Evolutionary conservation across 1,140 invertebrate genomes (phyloP).

Genomic region (Cardiocondyla obscurior): DNA sequence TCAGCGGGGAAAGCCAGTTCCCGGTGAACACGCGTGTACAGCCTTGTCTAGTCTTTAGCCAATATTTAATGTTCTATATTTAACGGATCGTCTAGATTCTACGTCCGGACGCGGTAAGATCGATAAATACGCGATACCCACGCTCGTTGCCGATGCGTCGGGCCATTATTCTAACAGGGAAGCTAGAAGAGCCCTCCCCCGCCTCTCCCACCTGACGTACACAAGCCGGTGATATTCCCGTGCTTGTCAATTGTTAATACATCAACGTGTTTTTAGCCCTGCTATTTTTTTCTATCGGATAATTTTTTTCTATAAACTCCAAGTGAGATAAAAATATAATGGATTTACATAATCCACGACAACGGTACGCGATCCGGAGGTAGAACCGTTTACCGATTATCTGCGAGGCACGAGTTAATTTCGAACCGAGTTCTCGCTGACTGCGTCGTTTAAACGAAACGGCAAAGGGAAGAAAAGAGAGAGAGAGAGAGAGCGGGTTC

Average conservation of each 20-base stretch:
- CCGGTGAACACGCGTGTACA: constrained; percentile 31
- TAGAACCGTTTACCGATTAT: not conserved
- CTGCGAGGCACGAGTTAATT: not conserved
- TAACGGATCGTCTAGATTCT: constrained; percentile 47
- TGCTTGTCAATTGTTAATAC: constrained; percentile 1
- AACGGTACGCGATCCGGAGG: not conserved
- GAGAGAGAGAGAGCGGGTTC: not conserved
- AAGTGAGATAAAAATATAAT: not conserved
- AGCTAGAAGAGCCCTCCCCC: constrained; percentile 18
- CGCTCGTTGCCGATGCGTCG: constrained; percentile 18
- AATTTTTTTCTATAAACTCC: not conserved
- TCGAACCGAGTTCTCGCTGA: not conserved
- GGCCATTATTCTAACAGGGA: constrained; percentile 19
- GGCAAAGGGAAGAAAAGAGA: not conserved
- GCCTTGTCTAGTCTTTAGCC: constrained; percentile 54
- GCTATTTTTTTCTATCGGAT: not conserved
- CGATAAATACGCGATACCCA: constrained; percentile 28
- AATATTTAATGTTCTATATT: constrained; percentile 58
- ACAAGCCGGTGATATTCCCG: not conserved
- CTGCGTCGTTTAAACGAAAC: not conserved
- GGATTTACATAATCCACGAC: not conserved
- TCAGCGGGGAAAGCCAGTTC: constrained; percentile 45
- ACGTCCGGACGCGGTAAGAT: constrained; percentile 16
- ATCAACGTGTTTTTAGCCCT: not conserved
- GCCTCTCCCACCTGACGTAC: no score